Base-by-base conservation (phyloP, 2,797 vertebrate genomes). In the Anniella stebbinsi region DNA sequence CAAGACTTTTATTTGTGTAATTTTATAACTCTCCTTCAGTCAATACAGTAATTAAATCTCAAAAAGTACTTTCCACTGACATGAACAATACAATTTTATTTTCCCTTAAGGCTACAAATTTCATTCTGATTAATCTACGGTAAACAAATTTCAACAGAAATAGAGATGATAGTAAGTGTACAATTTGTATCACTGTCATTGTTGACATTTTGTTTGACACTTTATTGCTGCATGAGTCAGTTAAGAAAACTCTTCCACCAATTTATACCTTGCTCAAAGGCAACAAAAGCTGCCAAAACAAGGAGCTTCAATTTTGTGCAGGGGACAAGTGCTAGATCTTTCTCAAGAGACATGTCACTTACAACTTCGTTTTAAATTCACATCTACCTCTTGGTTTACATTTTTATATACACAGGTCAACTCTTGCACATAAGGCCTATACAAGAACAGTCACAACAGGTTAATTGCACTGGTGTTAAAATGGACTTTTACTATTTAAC, bases 121-220 rank as follows among this genome's bases (percentile, higher is more conserved):
- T 96, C 96, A 96, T 91, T 91, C 90, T 96, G 96, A 98, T 96
- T 95, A 97, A 97, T 97, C 97, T 94, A 96, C 95, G 94, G 97
- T 96, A 97, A 97, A 97, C 95, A 97, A 96, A 97, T 86, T 73
- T 90, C 51, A 92, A 13, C 9, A 80, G 66, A 57, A n/a, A 54
- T 33, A 89, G 63, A 91, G 41, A 90, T 88, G 92, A 94, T 80
- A 63, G 38, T 78, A 87, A 80, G 88, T 28, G 67, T 66, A 23
- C 84, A 87, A 90, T 81, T 81, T 75, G 45, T 38, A 23, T 75
- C 33, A 76, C 23, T 82, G 69, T 75, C 89, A 87, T 51, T 21
- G 33, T n/a, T 76, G 73, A 76, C 54, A 51, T 76, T 87, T 76
- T 70, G 60, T 69, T 80, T 88, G 54, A 48, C 60, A 84, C 25